Percentiles rank a stretch among this genome's conserved stretches.
Evolutionary conservation across 92 coral and sea anemone species (phyloP).

Genomic region (Palythoa caribaeorum): DNA sequence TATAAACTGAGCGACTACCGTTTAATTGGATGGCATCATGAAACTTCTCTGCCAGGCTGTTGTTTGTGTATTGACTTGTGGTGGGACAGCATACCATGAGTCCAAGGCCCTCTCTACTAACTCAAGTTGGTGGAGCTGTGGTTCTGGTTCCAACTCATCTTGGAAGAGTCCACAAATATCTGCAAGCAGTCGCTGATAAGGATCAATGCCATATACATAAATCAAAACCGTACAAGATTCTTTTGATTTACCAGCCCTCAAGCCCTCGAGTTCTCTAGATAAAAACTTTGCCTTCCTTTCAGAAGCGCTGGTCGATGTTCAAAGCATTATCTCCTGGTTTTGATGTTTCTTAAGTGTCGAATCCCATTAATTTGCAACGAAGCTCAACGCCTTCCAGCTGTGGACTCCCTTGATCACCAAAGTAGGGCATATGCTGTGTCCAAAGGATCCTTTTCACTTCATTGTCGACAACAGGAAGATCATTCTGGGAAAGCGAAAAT

Average conservation of each 20-base stretch:
- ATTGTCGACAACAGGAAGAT: slow-evolving; percentile 24
- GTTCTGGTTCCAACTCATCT: background rate
- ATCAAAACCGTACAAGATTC: slow-evolving; percentile 1
- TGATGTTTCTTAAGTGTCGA: slow-evolving; percentile 45
- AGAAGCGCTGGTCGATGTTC: background rate
- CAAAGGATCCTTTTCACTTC: slow-evolving; percentile 17
- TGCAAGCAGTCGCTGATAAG: slow-evolving; percentile 11
- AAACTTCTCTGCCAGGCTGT: slow-evolving; percentile 20
- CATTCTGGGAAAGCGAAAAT: slow-evolving; percentile 25
- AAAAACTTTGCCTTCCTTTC: slow-evolving; percentile 21
- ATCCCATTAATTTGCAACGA: slow-evolving; percentile 33
- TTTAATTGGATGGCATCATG: slow-evolving; percentile 25
- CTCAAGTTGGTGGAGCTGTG: slow-evolving; percentile 33
- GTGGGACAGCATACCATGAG: slow-evolving; percentile 52
- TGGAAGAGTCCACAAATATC: slow-evolving; percentile 28
- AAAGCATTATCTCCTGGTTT: background rate
- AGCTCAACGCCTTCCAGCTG: slow-evolving; percentile 7
- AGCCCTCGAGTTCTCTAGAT: background rate
- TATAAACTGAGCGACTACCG: slow-evolving; percentile 31
- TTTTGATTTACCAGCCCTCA: slow-evolving; percentile 3
- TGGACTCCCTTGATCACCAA: slow-evolving; percentile 13
- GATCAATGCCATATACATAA: slow-evolving; percentile 35
- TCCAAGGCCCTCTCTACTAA: slow-evolving; percentile 20
- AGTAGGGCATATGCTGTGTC: background rate
- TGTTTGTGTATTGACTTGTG: slow-evolving; percentile 11